phyloP scores from a whole-genome alignment of 1,140 invertebrate species.

The Agrypnia vestita region DNA sequence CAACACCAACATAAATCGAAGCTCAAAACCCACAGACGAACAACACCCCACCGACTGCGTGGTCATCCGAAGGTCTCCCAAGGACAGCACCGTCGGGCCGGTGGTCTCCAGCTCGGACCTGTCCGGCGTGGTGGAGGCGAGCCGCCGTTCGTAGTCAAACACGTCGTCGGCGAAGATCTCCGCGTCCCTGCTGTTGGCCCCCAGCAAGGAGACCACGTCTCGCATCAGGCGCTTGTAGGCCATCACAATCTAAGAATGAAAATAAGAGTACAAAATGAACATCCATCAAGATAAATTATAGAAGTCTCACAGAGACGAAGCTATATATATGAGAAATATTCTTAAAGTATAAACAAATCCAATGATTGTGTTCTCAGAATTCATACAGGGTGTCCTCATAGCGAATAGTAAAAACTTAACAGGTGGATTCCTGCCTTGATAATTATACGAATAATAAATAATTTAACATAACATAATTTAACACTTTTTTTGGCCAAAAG shows the following conservation, averaged over 20 bases:
- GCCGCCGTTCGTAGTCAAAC: slow-evolving; percentile 75
- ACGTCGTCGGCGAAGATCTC: slow-evolving; percentile 74
- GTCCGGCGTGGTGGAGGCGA: slow-evolving; percentile 74
- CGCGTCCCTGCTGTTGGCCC: slow-evolving; percentile 71
- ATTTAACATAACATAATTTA: too few relatives aligned
- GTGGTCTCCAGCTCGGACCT: slow-evolving; percentile 62
- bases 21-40: slow-evolving; percentile 49
- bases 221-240: slow-evolving; percentile 76
- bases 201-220: slow-evolving; percentile 72
- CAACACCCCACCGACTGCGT: slow-evolving; percentile 68
- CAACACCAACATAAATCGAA: slow-evolving; percentile 46
- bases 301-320: too few relatives aligned
- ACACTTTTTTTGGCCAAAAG: too few relatives aligned
- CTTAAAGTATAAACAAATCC: too few relatives aligned
- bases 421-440: too few relatives aligned
- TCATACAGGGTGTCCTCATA: too few relatives aligned
- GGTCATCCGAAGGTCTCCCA: slow-evolving; percentile 67
- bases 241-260: slow-evolving; percentile 66
- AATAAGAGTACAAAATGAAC: too few relatives aligned
- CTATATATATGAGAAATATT: too few relatives aligned
- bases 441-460: too few relatives aligned
- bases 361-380: too few relatives aligned
- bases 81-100: slow-evolving; percentile 65
- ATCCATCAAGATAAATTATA: too few relatives aligned
- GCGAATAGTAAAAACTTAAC: too few relatives aligned